Conservation (phyloP, 2,888 invertebrate species). For the Nemapogon koenigi region DNA sequence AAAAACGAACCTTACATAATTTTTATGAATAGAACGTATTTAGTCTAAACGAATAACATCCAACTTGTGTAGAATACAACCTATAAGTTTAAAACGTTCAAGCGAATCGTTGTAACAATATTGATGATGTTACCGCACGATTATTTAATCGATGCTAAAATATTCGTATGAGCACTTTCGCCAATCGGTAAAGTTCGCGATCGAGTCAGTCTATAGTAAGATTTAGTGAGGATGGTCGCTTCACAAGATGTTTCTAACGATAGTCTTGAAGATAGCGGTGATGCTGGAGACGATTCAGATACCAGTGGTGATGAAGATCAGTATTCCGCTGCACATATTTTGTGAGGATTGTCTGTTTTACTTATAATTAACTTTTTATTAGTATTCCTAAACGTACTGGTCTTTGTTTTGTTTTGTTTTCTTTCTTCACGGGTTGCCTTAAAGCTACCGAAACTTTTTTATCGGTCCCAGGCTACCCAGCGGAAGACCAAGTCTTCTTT, state of each 20-base stretch:
- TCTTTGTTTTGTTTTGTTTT: too few species aligned
- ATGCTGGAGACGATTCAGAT: slow-evolving; percentile 2
- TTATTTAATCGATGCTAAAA: slow-evolving; percentile 2
- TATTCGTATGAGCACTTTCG: slow-evolving; percentile 3
- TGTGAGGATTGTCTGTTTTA: not conserved
- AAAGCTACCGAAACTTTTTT: too few species aligned
- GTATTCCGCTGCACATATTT: not conserved
- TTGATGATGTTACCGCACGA: not conserved
- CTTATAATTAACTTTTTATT: too few species aligned
- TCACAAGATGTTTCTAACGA: not conserved
- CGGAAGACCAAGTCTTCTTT: too few species aligned
- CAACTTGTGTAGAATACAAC: not conserved
- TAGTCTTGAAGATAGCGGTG: slow-evolving; percentile 2
- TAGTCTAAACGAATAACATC: too few species aligned
- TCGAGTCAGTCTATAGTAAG: not conserved
- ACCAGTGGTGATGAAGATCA: slow-evolving; percentile 1
- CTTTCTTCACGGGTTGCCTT: too few species aligned
- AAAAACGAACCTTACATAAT: too few species aligned
- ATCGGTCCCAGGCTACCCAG: too few species aligned
- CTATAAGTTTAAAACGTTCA: not conserved
- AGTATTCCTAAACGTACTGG: too few species aligned
- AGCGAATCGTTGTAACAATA: not conserved
- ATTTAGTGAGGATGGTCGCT: not conserved
- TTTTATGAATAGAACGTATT: too few species aligned
- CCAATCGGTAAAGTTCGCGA: not conserved